Evolutionary conservation across 2,113 vertebrate genomes (phyloP).

Genomic region (Nipponia nippon): DNA sequence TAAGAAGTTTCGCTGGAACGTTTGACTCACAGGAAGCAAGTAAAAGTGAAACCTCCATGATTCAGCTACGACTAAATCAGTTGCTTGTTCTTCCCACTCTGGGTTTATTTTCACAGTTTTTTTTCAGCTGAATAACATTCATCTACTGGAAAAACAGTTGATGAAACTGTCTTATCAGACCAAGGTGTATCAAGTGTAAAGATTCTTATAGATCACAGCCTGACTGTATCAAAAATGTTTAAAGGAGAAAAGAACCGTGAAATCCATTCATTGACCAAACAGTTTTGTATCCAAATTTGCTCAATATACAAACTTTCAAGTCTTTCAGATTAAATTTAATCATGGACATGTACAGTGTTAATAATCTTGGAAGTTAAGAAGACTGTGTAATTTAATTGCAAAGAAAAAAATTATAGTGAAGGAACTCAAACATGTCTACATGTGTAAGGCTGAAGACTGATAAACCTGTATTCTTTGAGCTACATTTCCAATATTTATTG

Average conservation of each 20-base stretch:
- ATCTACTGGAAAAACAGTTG: neutral
- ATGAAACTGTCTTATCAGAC: neutral
- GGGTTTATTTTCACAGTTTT: neutral
- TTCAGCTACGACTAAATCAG: neutral
- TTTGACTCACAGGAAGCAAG: neutral
- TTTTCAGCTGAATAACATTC: neutral
- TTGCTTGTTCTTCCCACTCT: neutral
- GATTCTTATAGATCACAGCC: neutral
- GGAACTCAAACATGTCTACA: neutral
- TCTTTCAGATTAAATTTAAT: neutral
- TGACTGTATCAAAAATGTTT: neutral
- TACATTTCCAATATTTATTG: neutral
- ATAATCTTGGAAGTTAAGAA: neutral
- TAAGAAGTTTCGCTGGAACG: neutral
- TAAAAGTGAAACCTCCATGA: neutral
- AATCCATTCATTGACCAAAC: neutral
- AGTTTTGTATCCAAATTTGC: neutral
- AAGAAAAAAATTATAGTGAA: neutral
- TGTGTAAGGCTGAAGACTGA: neutral
- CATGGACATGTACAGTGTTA: neutral
- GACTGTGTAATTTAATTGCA: neutral
- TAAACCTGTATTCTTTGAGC: neutral
- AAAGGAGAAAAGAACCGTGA: neutral
- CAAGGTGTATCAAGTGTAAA: neutral
- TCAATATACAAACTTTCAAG: neutral